Evolutionary conservation across 2,888 invertebrate species (phyloP).

Genomic region (Argyresthia albistria): DNA sequence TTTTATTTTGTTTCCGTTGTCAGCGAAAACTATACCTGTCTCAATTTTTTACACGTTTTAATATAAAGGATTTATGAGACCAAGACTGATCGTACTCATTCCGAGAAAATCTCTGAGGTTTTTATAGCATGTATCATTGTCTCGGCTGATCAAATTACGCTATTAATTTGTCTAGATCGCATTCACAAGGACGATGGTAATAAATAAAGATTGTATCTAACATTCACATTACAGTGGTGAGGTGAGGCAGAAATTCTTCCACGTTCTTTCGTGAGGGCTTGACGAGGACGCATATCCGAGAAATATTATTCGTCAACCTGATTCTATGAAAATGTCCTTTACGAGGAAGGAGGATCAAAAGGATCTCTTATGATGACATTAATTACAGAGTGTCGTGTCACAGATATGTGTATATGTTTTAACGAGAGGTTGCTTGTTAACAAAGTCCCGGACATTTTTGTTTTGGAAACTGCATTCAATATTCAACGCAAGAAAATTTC

Average conservation of each 20-base stretch:
- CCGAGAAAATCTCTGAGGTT: background rate
- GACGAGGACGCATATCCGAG: constrained; percentile 20
- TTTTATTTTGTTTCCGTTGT: no score
- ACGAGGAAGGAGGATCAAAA: constrained; percentile 1
- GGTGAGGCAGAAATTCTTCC: constrained; percentile 56
- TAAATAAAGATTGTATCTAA: constrained; percentile 65
- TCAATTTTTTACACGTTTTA: no score
- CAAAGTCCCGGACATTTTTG: background rate
- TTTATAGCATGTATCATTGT: constrained; percentile 22
- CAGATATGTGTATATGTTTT: background rate
- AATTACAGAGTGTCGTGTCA: constrained; percentile 13
- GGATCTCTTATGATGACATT: background rate
- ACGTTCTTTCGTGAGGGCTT: constrained; percentile 35
- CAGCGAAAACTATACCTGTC: background rate
- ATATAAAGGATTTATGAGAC: no score
- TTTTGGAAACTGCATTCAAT: no score
- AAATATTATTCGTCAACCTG: constrained; percentile 4
- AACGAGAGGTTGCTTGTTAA: background rate
- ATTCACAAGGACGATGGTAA: constrained; percentile 48
- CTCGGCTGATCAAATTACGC: constrained; percentile 56
- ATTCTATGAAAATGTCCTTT: constrained; percentile 3
- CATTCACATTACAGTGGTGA: constrained; percentile 27
- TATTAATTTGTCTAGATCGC: constrained; percentile 67
- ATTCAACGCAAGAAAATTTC: no score
- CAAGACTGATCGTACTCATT: no score